Evolutionary conservation across 2,888 invertebrate species (phyloP).

Genomic region (Drosophila testacea): DNA sequence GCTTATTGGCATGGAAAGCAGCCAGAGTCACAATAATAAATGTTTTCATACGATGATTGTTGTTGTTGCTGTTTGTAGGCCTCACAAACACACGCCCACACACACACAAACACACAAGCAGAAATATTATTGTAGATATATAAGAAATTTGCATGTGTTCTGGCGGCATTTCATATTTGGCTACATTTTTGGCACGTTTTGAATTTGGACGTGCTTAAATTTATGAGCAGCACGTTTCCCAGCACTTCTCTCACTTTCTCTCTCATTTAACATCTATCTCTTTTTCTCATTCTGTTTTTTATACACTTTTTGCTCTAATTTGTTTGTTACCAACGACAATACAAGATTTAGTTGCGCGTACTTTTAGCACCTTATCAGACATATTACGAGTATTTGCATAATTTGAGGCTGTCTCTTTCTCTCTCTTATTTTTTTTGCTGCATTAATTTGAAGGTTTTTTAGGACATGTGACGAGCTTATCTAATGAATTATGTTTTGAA

Average conservation of each 20-base stretch:
- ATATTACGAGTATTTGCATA: slow-evolving; percentile 54
- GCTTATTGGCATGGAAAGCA: slow-evolving; percentile 75
- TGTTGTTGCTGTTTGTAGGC: slow-evolving; percentile 42
- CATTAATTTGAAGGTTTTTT: slow-evolving; percentile 18
- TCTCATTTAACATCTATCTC: background rate
- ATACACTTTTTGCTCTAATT: slow-evolving; percentile 34
- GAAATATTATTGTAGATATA: slow-evolving; percentile 40
- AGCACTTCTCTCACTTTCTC: background rate
- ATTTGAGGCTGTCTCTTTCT: slow-evolving; percentile 30
- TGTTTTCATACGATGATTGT: slow-evolving; percentile 49
- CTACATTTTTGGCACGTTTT: slow-evolving; percentile 57
- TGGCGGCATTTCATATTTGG: slow-evolving; percentile 48
- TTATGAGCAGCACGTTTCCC: slow-evolving; percentile 60
- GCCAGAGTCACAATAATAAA: slow-evolving; percentile 41
- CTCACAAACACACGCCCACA: slow-evolving; percentile 23
- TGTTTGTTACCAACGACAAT: slow-evolving; percentile 27
- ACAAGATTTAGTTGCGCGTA: slow-evolving; percentile 20
- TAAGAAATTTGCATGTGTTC: slow-evolving; percentile 47
- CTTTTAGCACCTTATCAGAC: slow-evolving; percentile 66
- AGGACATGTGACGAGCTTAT: slow-evolving; percentile 51
- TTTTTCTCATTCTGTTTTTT: slow-evolving; percentile 8
- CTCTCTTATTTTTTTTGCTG: slow-evolving; percentile 6
- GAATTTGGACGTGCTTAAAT: slow-evolving; percentile 58
- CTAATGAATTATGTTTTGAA: slow-evolving; percentile 25
- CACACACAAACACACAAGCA: slow-evolving; percentile 14